Percentiles rank a stretch among this genome's conserved stretches.
Evolutionary conservation across 2,797 vertebrate genomes (phyloP).

Genomic region (Prunella strophiata): DNA sequence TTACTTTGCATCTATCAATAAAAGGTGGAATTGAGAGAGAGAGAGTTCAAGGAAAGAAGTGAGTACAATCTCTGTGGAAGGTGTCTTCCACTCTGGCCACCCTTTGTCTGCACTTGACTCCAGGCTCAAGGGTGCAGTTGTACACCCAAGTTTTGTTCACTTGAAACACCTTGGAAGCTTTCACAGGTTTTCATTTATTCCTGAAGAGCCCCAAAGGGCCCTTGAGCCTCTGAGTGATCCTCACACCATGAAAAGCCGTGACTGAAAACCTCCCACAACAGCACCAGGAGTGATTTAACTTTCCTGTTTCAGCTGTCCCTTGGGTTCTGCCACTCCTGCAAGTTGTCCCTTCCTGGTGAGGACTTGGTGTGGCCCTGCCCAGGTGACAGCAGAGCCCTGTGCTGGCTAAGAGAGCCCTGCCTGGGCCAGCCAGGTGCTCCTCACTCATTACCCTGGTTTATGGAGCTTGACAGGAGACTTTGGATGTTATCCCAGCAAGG

Average conservation of each 20-base stretch:
- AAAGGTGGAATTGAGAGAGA: background rate
- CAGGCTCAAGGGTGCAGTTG: background rate
- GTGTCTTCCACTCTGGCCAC: background rate
- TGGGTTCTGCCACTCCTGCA: background rate
- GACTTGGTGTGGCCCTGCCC: background rate
- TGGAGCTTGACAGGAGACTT: background rate
- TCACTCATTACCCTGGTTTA: background rate
- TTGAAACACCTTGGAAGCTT: background rate
- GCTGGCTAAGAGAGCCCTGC: background rate
- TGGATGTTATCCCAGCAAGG: constrained; percentile 22
- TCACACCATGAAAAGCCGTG: background rate
- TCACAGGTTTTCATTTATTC: background rate
- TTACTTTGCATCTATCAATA: constrained; percentile 46
- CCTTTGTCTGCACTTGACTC: background rate
- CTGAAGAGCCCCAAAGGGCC: background rate
- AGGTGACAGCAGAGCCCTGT: background rate
- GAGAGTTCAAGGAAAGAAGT: background rate
- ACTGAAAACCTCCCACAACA: background rate
- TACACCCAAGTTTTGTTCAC: background rate
- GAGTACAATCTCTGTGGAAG: background rate
- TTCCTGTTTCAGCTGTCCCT: background rate
- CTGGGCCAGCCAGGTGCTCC: background rate
- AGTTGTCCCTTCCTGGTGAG: background rate
- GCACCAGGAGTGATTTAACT: background rate
- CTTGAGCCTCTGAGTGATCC: background rate